Evolutionary conservation across 2,888 invertebrate genomes (phyloP), one percentile per base, ranked within the genome.

Genomic region (Platycheirus albimanus): DNA sequence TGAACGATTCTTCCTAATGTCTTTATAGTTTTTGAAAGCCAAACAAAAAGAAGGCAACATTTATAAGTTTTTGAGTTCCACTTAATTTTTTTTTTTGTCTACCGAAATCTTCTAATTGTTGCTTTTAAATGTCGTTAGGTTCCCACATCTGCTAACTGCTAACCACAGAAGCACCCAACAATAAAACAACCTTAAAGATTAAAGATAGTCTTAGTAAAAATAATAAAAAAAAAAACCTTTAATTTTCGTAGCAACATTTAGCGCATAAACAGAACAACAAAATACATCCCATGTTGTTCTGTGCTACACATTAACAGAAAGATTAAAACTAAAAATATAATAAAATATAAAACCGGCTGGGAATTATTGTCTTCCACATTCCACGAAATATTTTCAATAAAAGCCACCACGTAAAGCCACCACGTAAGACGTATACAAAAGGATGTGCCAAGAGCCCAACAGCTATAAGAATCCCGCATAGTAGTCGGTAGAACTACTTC

Each of bases 301-400:
- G 52, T 24, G 30, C 45, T 38, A 38, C 38, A 51, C 17, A 17
- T 19, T 36, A 45, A 38, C 58, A 52, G 13, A 17, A 61, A 63
- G 45, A 61, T 33, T 36, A 51, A 19, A 49, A 58, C 45, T 24
- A 45, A 30, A 54, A 63, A 19, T 20, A 38, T 33, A 45, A 17
- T 28, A 20, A 19, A 24, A 69, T 56, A 33, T 36, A 63, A 72
- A 72, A 83, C 67, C 72, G 72, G 72, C 69, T 74, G 51, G 64
- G 64, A 74, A 74, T 83, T 74, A 69, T 74, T 69, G 72, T 51
- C 69, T 72, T 83, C 52, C 72, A 83, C 72, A 77, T 83, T 83
- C 83, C 77, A 83, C 77, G 81, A 83, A 83, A 77, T 52, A 69
- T 74, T 64, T 74, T 77, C 67, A 83, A 78, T 74, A 74, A 74